Percentiles rank a stretch among this genome's conserved stretches.
phyloP scores from a whole-genome alignment of 2,113 vertebrate genomes.

The Puntigrus tetrazona region DNA sequence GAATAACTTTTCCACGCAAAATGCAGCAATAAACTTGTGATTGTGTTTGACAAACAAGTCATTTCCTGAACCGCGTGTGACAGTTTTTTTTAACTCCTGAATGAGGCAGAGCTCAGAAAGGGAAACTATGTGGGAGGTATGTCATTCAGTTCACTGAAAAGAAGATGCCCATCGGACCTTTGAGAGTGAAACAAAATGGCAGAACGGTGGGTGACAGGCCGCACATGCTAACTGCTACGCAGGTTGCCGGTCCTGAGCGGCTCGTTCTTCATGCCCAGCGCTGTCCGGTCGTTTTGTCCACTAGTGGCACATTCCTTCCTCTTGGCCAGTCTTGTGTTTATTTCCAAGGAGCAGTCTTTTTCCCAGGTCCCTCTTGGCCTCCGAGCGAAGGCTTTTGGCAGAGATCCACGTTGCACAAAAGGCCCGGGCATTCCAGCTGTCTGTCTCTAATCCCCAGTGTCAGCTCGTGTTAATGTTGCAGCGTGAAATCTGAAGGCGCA shows the following conservation, averaged over 20 bases:
- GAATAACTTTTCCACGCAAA: neutral
- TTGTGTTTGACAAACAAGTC: neutral
- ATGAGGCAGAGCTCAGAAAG: neutral
- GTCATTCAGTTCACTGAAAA: neutral
- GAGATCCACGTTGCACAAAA: slow-evolving; percentile 94
- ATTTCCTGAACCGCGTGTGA: neutral
- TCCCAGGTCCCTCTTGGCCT: slow-evolving; percentile 97
- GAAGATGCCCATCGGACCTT: neutral
- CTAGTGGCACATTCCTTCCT: slow-evolving; percentile 71
- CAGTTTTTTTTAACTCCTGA: neutral
- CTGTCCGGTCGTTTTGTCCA: slow-evolving; percentile 51
- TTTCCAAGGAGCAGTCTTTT: slow-evolving; percentile 87
- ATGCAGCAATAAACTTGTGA: neutral
- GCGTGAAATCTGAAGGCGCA: slow-evolving; percentile 96
- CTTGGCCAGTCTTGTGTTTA: slow-evolving; percentile 70
- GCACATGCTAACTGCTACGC: slow-evolving; percentile 1
- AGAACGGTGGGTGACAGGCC: neutral
- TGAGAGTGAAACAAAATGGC: slow-evolving; percentile 25
- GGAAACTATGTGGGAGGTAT: slow-evolving; percentile 12
- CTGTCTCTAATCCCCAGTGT: slow-evolving; percentile 99
- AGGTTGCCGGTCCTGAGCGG: slow-evolving; percentile 12
- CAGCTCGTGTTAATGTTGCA: slow-evolving; percentile 98
- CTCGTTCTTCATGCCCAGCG: neutral
- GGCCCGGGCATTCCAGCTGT: slow-evolving; percentile 96
- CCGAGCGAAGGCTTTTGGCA: slow-evolving; percentile 89